Percentiles rank a stretch among this genome's conserved stretches.
These are phyloP conservation scores for Cettia cetti DNA, from an alignment of 2,113 vertebrate genomes.

Conservation along the genomic window DNA sequence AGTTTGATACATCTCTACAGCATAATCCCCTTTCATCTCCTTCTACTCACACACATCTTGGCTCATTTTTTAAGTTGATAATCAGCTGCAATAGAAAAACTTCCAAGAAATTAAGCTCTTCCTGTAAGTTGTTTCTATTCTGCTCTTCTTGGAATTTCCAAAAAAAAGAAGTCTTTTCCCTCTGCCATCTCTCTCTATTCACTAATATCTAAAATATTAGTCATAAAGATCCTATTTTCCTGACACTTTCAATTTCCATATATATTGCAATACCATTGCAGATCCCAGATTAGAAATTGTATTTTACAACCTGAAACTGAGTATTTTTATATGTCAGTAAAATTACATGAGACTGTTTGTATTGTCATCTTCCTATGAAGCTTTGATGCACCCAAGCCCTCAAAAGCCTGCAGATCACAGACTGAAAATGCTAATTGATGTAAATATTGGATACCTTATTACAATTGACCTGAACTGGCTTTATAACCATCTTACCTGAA, in stretches of 20 bases:
- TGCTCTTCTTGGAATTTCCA: not conserved
- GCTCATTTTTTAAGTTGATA: not conserved
- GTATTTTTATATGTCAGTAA: not conserved
- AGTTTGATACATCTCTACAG: not conserved
- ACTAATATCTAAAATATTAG: not conserved
- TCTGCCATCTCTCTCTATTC: not conserved
- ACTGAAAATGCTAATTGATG: not conserved
- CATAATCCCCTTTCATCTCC: not conserved
- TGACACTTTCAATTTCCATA: not conserved
- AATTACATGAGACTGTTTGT: not conserved
- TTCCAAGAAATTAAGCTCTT: not conserved
- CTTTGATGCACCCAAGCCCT: not conserved
- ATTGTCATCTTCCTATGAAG: not conserved
- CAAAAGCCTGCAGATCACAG: not conserved
- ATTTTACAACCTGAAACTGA: not conserved
- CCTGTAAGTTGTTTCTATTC: not conserved
- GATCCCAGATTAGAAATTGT: not conserved
- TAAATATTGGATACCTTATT: not conserved
- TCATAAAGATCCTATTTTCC: not conserved
- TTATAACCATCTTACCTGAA: constrained; percentile 80
- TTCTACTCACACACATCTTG: not conserved
- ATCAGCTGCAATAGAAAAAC: not conserved
- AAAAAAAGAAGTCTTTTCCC: rapidly evolving
- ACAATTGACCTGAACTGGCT: not conserved
- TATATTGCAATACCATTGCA: not conserved